Conservation (phyloP, 2,797 vertebrate genomes). For the Petrocephalus sullivani region DNA sequence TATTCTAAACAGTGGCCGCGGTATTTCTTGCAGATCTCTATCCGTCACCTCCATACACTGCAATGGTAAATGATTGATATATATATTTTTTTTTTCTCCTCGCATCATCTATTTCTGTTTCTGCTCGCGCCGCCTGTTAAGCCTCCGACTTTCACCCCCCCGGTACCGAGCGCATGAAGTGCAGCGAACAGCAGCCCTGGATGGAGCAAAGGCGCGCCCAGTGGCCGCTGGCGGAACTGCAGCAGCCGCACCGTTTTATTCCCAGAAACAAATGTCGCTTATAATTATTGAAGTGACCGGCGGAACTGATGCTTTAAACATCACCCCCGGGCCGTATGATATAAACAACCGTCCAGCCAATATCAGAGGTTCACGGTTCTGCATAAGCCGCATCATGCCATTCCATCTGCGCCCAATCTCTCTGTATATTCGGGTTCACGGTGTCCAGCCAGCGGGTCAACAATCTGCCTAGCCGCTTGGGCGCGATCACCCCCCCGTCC, state of each 20-base stretch:
- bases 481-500: background rate
- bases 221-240: constrained; percentile 50
- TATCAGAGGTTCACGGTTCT: background rate
- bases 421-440: background rate
- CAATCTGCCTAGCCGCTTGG: background rate
- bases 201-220: constrained; percentile 70
- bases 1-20: constrained; percentile 44
- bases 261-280: background rate
- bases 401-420: background rate
- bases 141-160: constrained; percentile 57
- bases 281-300: background rate
- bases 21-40: constrained; percentile 15
- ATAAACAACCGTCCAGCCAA: background rate
- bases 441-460: background rate
- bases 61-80: background rate
- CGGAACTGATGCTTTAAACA: background rate
- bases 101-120: constrained; percentile 40
- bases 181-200: constrained; percentile 54
- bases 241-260: constrained; percentile 6
- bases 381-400: background rate
- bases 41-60: background rate
- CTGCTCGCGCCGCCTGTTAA: constrained; percentile 50
- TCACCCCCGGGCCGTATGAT: background rate
- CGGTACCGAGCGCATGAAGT: constrained; percentile 62
- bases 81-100: background rate